Evolutionary conservation across 2,113 vertebrate species (phyloP).

Genomic region (Blennius ocellaris): DNA sequence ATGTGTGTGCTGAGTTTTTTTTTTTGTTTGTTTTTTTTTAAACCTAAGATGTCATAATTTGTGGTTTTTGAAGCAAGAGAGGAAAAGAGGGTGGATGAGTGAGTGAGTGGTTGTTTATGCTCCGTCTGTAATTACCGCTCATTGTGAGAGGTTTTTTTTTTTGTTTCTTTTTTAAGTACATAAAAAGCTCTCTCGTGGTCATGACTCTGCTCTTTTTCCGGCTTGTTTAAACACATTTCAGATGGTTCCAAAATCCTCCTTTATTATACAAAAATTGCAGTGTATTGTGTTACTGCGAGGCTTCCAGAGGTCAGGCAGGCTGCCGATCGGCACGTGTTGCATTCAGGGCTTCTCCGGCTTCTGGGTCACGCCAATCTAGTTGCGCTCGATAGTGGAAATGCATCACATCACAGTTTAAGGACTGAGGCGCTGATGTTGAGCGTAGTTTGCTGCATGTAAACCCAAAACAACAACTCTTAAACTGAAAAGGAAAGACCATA

Average conservation of each 20-base stretch:
- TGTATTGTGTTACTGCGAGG: constrained; percentile 29
- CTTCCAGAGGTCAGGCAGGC: constrained; percentile 14
- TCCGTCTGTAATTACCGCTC: constrained; percentile 55
- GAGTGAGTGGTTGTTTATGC: constrained; percentile 46
- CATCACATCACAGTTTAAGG: constrained; percentile 18
- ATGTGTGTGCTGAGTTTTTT: constrained; percentile 10
- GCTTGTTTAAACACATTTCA: constrained; percentile 48
- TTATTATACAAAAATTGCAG: constrained; percentile 21
- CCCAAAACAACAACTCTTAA: background rate
- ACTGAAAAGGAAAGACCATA: too few relatives aligned
- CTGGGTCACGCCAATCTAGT: constrained; percentile 55
- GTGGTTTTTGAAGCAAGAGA: constrained; percentile 44
- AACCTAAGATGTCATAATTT: constrained; percentile 51
- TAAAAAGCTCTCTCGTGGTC: constrained; percentile 34
- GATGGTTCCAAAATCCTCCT: constrained; percentile 41
- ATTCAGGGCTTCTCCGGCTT: constrained; percentile 59
- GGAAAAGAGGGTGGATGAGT: constrained; percentile 21
- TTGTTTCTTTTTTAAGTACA: background rate
- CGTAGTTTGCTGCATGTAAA: background rate
- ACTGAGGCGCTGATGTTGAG: background rate
- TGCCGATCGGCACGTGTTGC: constrained; percentile 51
- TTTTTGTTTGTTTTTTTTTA: background rate
- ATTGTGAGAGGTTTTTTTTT: constrained; percentile 42
- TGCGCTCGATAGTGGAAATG: constrained; percentile 50
- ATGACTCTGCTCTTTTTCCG: constrained; percentile 36